Base-by-base conservation (phyloP, 2,797 vertebrate genomes). In the Clangula hyemalis region DNA sequence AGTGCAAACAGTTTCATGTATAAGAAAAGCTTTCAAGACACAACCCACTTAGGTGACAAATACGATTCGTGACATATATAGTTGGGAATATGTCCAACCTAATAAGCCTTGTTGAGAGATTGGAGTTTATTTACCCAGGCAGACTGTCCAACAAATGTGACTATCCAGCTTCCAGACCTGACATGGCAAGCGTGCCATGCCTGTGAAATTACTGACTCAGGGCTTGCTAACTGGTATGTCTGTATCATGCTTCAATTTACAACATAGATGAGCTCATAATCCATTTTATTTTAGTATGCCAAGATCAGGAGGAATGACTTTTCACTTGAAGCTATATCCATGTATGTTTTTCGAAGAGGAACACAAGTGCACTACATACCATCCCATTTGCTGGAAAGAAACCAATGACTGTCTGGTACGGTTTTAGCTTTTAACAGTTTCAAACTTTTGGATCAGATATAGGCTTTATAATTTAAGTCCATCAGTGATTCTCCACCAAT, bases 141-240 rank as follows among this genome's bases (percentile, higher is more conserved):
- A 94, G 45, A 90, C 72, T 32, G 73, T 51, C 91, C 58, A 91
- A 65, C 62, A 89, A 79, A 65, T 45, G 39, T 2, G 14, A 93
- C 61, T 60, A 34, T 5, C 77, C 14, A 68, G 57, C 85, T 90
- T 93, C 70, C 76, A 93, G 61, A 38, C 54, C 70, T 85, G 64
- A 89, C 56, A 51, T 72, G 73, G 39, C 54, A 94, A 92, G 47
- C 10, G 38, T 24, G 56, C 72, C 61, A 25, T 45, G 72, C 22
- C 53, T 80, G 34, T 64, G 54, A 93, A 77, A 86, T 74, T 80
- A 94, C 89, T 89, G 87, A 92, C 62, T 94, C 41, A 13, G 76
- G 79, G 54, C 73, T 75, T 90, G 38, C 58, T 84, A 85, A 71
- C 32, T 75, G 38, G 45, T 62, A 41, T 14, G 30, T 72, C 91